Conservation (phyloP, 2,797 vertebrate species). For the Falco biarmicus region DNA sequence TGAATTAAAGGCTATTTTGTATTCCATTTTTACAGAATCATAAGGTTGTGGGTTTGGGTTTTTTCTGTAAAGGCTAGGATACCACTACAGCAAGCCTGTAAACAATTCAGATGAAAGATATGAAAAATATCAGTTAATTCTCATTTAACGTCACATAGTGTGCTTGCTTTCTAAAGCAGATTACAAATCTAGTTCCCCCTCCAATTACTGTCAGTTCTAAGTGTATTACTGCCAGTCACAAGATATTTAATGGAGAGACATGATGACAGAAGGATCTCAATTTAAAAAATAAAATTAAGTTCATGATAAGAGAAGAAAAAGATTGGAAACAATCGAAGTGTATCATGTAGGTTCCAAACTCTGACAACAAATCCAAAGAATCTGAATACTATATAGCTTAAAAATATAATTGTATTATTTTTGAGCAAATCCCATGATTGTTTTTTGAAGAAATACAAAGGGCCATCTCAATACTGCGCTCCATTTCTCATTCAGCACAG, state of each 20-base stretch:
- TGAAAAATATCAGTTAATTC: not conserved
- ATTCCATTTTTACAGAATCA: not conserved
- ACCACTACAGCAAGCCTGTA: not conserved
- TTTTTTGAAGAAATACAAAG: not conserved
- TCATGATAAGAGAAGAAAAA: not conserved
- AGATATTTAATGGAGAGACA: not conserved
- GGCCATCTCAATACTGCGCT: not conserved
- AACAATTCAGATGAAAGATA: not conserved
- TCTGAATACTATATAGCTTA: not conserved
- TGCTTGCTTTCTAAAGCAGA: not conserved
- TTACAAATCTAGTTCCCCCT: not conserved
- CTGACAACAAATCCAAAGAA: not conserved
- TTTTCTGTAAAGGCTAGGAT: not conserved
- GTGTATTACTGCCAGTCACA: not conserved
- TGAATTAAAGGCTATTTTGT: not conserved
- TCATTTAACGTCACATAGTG: not conserved
- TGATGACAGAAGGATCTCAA: not conserved
- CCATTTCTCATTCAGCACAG: not conserved
- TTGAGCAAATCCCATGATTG: not conserved
- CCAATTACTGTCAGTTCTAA: not conserved
- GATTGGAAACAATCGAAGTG: not conserved
- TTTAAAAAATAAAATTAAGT: not conserved
- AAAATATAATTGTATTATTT: not conserved
- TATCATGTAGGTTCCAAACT: not conserved
- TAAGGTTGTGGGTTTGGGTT: not conserved